Percentiles rank a stretch among this genome's conserved stretches.
Evolutionary conservation across 1,140 invertebrate species (phyloP).

Genomic region (Drosophila takahashii): DNA sequence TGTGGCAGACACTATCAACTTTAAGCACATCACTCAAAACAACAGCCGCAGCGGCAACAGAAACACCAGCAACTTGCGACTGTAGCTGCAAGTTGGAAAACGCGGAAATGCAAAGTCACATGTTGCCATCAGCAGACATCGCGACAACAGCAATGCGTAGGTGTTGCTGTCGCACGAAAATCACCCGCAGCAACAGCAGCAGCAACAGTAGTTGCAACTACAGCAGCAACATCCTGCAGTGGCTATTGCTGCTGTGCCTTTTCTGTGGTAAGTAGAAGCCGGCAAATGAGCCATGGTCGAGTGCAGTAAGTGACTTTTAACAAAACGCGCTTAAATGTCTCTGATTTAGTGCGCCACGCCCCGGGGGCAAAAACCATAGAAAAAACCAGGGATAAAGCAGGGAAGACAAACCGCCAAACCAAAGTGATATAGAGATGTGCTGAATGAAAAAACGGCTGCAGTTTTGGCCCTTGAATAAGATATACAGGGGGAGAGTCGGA

Average conservation of each 20-base stretch:
- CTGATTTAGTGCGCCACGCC: slow-evolving; percentile 69
- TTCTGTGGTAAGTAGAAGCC: slow-evolving; percentile 66
- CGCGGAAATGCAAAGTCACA: slow-evolving; percentile 72
- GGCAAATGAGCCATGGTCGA: slow-evolving; percentile 67
- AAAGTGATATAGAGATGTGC: slow-evolving; percentile 58
- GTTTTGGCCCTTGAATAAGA: slow-evolving; percentile 51
- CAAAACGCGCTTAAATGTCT: slow-evolving; percentile 79
- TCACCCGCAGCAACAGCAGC: slow-evolving; percentile 22
- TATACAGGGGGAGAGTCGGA: slow-evolving; percentile 23
- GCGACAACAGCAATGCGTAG: slow-evolving; percentile 51
- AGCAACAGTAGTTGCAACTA: slow-evolving; percentile 26
- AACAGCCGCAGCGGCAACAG: not conserved
- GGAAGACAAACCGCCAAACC: slow-evolving; percentile 51
- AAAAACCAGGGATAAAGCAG: slow-evolving; percentile 30
- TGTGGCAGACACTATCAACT: slow-evolving; percentile 77
- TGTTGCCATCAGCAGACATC: slow-evolving; percentile 64
- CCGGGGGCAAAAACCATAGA: not conserved
- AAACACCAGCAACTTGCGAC: slow-evolving; percentile 22
- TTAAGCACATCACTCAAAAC: slow-evolving; percentile 63
- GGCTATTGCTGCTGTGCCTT: slow-evolving; percentile 60
- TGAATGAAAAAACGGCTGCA: slow-evolving; percentile 43
- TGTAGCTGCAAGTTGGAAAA: slow-evolving; percentile 47
- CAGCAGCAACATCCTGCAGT: slow-evolving; percentile 36
- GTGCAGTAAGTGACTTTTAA: slow-evolving; percentile 72
- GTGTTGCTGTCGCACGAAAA: slow-evolving; percentile 47